Percentiles rank a stretch among this genome's conserved stretches.
These are phyloP conservation scores for Malthinus flaveolus DNA, from an alignment of 2,888 invertebrate species.

Conservation along the genomic window DNA sequence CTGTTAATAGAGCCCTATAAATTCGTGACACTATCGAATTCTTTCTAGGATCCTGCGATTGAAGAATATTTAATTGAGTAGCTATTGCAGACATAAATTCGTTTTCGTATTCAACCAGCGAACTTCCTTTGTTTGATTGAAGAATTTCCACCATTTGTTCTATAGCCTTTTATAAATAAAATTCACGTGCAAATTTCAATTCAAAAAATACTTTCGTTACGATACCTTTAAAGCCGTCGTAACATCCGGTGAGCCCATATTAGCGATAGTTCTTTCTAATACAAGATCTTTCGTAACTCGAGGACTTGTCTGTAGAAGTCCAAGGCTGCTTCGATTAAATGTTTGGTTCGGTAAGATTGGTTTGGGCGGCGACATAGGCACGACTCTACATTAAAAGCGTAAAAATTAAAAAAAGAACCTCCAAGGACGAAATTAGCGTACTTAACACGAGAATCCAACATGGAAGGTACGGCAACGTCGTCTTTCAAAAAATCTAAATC, in stretches of 20 bases:
- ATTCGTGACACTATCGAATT: slow-evolving; percentile 56
- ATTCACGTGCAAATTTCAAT: slow-evolving; percentile 33
- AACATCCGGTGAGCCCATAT: slow-evolving; percentile 67
- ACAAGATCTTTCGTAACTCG: slow-evolving; percentile 46
- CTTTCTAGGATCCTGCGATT: slow-evolving; percentile 43
- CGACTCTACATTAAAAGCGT: slow-evolving; percentile 54
- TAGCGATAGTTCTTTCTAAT: slow-evolving; percentile 58
- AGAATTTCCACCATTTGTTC: slow-evolving; percentile 72
- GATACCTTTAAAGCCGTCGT: slow-evolving; percentile 56
- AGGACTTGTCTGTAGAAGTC: slow-evolving; percentile 25
- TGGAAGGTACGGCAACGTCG: slow-evolving; percentile 46
- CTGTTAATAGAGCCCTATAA: slow-evolving; percentile 58
- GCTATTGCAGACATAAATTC: slow-evolving; percentile 67
- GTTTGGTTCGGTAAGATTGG: slow-evolving; percentile 48
- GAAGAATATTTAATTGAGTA: slow-evolving; percentile 64
- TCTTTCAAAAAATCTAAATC: slow-evolving; percentile 50
- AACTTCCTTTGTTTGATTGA: slow-evolving; percentile 56
- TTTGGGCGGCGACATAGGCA: slow-evolving; percentile 61
- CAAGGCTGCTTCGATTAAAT: slow-evolving; percentile 33
- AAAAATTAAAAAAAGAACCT: slow-evolving; percentile 4
- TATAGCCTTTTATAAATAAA: slow-evolving; percentile 58
- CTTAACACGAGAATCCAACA: slow-evolving; percentile 45
- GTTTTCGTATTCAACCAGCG: slow-evolving; percentile 64
- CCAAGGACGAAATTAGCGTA: slow-evolving; percentile 29
- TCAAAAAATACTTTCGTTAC: not conserved